Evolutionary conservation across 2,797 vertebrate genomes (phyloP).

Genomic region (Phataginus tetradactyla): DNA sequence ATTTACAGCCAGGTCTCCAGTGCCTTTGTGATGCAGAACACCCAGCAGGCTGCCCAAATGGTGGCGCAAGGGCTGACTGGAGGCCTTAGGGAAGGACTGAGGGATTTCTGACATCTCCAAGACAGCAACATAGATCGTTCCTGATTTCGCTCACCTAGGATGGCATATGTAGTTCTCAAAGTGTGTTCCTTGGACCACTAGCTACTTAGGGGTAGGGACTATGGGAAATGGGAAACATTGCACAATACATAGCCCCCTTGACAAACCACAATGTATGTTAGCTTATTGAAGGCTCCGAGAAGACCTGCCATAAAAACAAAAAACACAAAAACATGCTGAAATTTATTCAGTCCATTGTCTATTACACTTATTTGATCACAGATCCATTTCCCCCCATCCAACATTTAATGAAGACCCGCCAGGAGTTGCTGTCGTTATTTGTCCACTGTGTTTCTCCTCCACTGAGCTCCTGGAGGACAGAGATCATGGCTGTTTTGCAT

Average conservation of each 20-base stretch:
- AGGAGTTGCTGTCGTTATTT: not conserved
- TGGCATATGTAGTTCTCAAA: not conserved
- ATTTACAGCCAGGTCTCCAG: not conserved
- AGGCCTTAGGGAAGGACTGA: not conserved
- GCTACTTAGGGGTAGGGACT: not conserved
- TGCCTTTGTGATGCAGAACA: not conserved
- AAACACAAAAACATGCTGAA: not conserved
- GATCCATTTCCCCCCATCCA: no score
- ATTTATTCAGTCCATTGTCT: not conserved
- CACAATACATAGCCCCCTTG: not conserved
- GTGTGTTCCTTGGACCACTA: not conserved
- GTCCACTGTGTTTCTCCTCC: not conserved
- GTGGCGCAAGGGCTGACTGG: rapidly evolving
- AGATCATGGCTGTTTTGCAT: not conserved
- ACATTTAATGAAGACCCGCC: no score
- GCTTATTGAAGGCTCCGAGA: not conserved
- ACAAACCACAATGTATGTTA: not conserved
- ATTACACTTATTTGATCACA: not conserved
- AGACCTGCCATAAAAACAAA: not conserved
- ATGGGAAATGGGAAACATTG: not conserved
- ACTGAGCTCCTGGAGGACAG: not conserved
- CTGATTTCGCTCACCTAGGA: not conserved
- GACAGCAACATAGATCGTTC: not conserved
- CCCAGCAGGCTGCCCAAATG: not conserved
- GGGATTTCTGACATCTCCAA: not conserved